Conservation (phyloP, 37 sponge, comb jelly and placozoan species). For the Eunapius fragilis region DNA sequence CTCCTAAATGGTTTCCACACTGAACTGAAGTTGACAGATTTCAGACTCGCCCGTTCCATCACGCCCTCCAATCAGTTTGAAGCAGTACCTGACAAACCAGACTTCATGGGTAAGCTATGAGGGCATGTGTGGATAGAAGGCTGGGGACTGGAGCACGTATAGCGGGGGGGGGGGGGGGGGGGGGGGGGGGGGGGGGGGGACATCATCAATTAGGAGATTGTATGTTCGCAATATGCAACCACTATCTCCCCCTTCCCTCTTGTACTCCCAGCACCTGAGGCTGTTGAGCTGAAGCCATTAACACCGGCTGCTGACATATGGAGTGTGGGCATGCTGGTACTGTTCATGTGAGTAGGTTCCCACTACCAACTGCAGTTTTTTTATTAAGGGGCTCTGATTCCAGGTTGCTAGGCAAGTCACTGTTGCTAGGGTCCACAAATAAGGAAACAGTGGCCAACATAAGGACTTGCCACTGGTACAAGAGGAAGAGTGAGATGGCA, state of each 20-base stretch:
- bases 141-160: too few species aligned
- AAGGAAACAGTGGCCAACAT: constrained; percentile 54
- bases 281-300: constrained; percentile 44
- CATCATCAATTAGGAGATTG: too few species aligned
- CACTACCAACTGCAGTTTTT: too few species aligned
- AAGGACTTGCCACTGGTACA: constrained; percentile 1
- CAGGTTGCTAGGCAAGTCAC: constrained; percentile 63
- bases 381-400: constrained; percentile 12
- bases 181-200: too few species aligned
- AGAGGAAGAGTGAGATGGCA: neutral
- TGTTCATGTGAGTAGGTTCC: constrained; percentile 34
- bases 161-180: too few species aligned
- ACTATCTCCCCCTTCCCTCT: too few species aligned
- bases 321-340: constrained; percentile 42
- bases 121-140: neutral
- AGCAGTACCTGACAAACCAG: neutral
- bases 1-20: constrained; percentile 13
- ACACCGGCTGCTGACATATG: constrained; percentile 66
- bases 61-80: constrained; percentile 40
- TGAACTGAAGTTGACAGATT: constrained; percentile 49
- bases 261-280: constrained; percentile 46
- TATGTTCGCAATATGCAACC: too few species aligned
- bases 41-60: constrained; percentile 45
- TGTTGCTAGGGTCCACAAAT: constrained; percentile 49
- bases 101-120: constrained; percentile 1